Conservation (phyloP, 2,888 invertebrate species). For the Nomada fabriciana region DNA sequence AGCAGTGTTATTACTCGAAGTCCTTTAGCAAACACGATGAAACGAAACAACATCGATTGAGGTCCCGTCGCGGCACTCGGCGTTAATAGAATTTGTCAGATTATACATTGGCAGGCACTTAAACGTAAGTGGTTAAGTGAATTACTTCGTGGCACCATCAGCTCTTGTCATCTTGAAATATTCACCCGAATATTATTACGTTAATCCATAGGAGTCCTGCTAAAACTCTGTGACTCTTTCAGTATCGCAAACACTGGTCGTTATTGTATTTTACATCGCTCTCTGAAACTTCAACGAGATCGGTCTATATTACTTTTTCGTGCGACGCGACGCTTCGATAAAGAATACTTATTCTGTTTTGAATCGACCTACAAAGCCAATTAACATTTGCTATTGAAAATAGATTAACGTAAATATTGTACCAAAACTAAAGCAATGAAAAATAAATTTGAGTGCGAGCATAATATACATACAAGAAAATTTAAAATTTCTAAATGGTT, state of each 20-base stretch:
- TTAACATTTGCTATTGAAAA: too few species aligned
- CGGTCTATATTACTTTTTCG: too few species aligned
- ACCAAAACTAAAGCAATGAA: too few species aligned
- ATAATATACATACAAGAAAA: too few species aligned
- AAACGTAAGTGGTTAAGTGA: constrained; percentile 75
- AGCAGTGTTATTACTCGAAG: not conserved
- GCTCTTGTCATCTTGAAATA: constrained; percentile 61
- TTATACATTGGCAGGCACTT: constrained; percentile 75
- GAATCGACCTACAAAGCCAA: too few species aligned
- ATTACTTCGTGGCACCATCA: constrained; percentile 63
- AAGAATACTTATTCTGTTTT: too few species aligned
- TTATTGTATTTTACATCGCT: constrained; percentile 39
- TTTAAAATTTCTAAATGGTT: too few species aligned
- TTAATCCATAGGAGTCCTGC: constrained; percentile 55
- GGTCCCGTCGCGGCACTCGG: constrained; percentile 16
- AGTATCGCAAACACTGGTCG: constrained; percentile 54
- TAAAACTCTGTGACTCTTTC: constrained; percentile 54
- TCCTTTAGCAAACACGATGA: not conserved
- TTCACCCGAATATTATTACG: constrained; percentile 70
- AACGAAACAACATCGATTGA: constrained; percentile 24
- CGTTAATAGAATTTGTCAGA: constrained; percentile 73
- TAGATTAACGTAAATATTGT: too few species aligned
- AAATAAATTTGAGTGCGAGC: too few species aligned
- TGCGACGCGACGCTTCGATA: too few species aligned
- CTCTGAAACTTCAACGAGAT: constrained; percentile 17